Evolutionary conservation across 2,888 invertebrate species (phyloP).

Genomic region (Scaptomyza reducta): DNA sequence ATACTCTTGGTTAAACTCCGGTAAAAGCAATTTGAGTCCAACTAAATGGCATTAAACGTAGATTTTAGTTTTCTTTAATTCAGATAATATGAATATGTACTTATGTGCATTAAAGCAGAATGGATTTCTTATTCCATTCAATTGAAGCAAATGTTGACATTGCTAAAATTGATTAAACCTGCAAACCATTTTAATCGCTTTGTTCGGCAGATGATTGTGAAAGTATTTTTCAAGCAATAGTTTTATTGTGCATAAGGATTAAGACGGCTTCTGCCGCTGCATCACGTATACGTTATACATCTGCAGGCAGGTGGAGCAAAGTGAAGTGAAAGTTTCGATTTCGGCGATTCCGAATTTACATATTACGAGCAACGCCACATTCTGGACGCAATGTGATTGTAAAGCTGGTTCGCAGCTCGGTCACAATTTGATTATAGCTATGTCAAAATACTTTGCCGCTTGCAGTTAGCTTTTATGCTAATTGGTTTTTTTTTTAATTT

Average conservation of each 20-base stretch:
- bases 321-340: slow-evolving; percentile 1
- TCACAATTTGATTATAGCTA: slow-evolving; percentile 29
- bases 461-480: slow-evolving; percentile 22
- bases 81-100: background rate
- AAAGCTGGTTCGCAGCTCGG: slow-evolving; percentile 1
- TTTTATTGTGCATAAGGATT: no score
- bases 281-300: slow-evolving; percentile 31
- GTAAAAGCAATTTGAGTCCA: slow-evolving; percentile 45
- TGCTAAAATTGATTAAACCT: background rate
- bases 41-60: slow-evolving; percentile 33
- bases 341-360: slow-evolving; percentile 15
- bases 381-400: slow-evolving; percentile 17
- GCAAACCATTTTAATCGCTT: no score
- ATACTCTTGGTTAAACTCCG: slow-evolving; percentile 8
- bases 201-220: no score
- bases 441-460: slow-evolving; percentile 30
- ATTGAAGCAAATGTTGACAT: background rate
- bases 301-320: slow-evolving; percentile 11
- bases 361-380: slow-evolving; percentile 15
- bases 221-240: no score
- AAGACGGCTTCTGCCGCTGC: background rate
- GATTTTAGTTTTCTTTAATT: background rate
- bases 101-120: background rate
- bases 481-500: slow-evolving; percentile 30
- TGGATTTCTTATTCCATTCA: no score